Conservation (phyloP, 2,113 vertebrate species). For the Pristiophorus japonicus region DNA sequence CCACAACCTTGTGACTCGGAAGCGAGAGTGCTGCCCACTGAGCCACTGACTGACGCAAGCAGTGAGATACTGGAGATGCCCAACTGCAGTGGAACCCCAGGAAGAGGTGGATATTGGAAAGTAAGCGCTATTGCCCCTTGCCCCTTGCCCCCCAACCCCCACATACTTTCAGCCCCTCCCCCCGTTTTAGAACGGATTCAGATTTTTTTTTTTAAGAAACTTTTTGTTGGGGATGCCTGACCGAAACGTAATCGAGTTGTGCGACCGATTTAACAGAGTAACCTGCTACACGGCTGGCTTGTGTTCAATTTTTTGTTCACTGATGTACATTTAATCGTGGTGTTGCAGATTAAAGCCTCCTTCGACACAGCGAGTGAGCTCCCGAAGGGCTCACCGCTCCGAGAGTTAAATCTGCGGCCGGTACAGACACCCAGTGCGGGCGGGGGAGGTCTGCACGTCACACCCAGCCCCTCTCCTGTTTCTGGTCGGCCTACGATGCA, state of each 20-base stretch:
- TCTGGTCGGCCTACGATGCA: not conserved
- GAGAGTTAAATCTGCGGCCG: not conserved
- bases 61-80: too few species aligned
- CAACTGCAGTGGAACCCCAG: too few species aligned
- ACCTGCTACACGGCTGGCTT: slow-evolving; percentile 6
- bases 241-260: not conserved
- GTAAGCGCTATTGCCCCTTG: too few species aligned
- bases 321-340: not conserved
- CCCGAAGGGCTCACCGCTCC: not conserved
- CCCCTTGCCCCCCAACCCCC: too few species aligned
- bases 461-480: not conserved
- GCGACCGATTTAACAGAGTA: not conserved
- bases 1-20: too few species aligned
- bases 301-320: not conserved
- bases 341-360: not conserved
- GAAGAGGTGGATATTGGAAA: too few species aligned
- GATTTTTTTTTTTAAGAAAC: not conserved
- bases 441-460: not conserved
- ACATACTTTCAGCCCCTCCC: too few species aligned
- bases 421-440: not conserved
- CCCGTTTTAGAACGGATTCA: too few species aligned
- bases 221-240: not conserved
- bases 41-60: too few species aligned
- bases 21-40: too few species aligned
- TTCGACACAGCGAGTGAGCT: not conserved